phyloP scores from a whole-genome alignment of 2,797 vertebrate species.

The Chaunax sp. region DNA sequence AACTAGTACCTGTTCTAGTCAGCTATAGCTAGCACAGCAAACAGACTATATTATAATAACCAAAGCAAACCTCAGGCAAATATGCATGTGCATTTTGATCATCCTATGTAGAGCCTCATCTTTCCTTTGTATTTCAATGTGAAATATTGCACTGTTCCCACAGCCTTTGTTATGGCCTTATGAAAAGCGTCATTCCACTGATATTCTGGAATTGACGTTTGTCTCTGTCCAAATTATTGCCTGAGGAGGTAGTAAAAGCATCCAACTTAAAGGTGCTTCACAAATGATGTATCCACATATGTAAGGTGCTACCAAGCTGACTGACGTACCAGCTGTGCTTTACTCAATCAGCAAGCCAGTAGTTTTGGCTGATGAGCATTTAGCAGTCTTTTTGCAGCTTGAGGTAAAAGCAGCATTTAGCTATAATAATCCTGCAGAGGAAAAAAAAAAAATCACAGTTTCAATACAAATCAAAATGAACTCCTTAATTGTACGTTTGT shows the following conservation, averaged over 20 bases:
- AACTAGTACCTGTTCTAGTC: constrained; percentile 67
- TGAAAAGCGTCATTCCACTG: constrained; percentile 39
- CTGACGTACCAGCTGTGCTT: constrained; percentile 79
- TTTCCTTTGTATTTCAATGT: constrained; percentile 76
- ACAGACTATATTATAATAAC: constrained; percentile 32
- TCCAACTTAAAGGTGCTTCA: constrained; percentile 40
- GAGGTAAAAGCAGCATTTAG: constrained; percentile 78
- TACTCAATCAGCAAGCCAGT: constrained; percentile 46
- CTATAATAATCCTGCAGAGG: constrained; percentile 50
- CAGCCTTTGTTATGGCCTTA: constrained; percentile 73
- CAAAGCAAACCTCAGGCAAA: constrained; percentile 45
- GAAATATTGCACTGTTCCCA: constrained; percentile 85
- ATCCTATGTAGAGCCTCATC: constrained; percentile 49
- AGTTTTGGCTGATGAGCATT: constrained; percentile 64
- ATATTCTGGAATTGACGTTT: constrained; percentile 36
- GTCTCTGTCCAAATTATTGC: constrained; percentile 32
- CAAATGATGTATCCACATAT: constrained; percentile 25
- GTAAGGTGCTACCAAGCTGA: constrained; percentile 55
- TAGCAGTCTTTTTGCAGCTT: constrained; percentile 62
- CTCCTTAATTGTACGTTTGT: constrained; percentile 53
- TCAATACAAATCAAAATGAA: constrained; percentile 57
- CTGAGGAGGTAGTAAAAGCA: constrained; percentile 77
- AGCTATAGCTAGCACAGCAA: constrained; percentile 53
- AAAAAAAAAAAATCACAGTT: constrained; percentile 69
- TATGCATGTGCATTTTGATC: constrained; percentile 48